These are phyloP conservation scores for Sphecodes monilicornis DNA, from an alignment of 2,888 invertebrate genomes.

Conservation along the genomic window DNA sequence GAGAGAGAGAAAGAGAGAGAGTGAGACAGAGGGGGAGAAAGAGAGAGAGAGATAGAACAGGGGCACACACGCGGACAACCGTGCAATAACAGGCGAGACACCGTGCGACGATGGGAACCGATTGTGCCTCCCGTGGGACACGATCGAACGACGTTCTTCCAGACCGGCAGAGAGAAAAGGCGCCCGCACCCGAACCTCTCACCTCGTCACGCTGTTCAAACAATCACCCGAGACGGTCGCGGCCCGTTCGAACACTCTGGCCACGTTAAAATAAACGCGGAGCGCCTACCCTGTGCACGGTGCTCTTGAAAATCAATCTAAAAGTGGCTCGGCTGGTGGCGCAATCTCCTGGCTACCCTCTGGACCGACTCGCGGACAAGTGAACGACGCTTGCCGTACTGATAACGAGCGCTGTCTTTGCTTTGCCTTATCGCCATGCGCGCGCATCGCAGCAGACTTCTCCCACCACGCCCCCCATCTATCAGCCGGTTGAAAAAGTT, in stretches of 20 bases:
- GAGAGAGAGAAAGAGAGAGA: background rate
- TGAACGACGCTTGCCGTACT: constrained; percentile 68
- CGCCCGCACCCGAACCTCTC: constrained; percentile 77
- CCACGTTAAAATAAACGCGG: constrained; percentile 77
- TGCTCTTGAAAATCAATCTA: constrained; percentile 84
- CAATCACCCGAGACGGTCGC: constrained; percentile 69
- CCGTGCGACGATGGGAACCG: constrained; percentile 48
- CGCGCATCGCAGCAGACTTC: constrained; percentile 55
- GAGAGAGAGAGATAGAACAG: background rate
- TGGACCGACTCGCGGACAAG: constrained; percentile 68
- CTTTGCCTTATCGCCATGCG: constrained; percentile 68
- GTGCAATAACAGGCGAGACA: constrained; percentile 49
- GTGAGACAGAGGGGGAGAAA: background rate
- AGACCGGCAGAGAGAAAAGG: constrained; percentile 78
- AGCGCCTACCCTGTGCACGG: constrained; percentile 76
- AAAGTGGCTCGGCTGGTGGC: constrained; percentile 79
- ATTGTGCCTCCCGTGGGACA: constrained; percentile 67
- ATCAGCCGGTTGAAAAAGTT: background rate
- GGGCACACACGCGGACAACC: constrained; percentile 18
- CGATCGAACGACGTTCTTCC: constrained; percentile 70
- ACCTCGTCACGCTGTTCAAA: constrained; percentile 70
- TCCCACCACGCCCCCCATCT: background rate
- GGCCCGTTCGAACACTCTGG: constrained; percentile 70
- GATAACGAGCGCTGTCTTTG: constrained; percentile 66
- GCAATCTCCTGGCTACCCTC: constrained; percentile 76